phyloP scores from a whole-genome alignment of 2,888 invertebrate genomes.

The Zeuzera pyrina region DNA sequence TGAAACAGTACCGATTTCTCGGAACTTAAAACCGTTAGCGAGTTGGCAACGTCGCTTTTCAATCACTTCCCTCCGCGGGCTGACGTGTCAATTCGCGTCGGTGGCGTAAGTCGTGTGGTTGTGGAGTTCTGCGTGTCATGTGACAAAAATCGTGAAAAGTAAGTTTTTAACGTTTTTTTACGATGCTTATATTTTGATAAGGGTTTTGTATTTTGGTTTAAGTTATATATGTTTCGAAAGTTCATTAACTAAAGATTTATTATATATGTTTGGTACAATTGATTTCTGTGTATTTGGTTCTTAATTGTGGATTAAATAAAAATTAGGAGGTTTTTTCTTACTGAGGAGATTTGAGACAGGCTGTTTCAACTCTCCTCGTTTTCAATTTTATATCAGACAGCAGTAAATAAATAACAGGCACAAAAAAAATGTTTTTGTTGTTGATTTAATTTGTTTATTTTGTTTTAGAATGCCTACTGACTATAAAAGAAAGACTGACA shows the following conservation, averaged over 20 bases:
- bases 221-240: too few relatives aligned
- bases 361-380: slow-evolving; percentile 1
- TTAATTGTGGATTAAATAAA: too few relatives aligned
- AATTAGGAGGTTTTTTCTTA: background rate
- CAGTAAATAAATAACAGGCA: background rate
- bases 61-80: background rate
- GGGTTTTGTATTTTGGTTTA: background rate
- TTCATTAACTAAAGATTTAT: background rate
- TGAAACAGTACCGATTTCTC: background rate
- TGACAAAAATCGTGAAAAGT: background rate
- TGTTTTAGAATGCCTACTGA: background rate
- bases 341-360: background rate
- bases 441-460: slow-evolving; percentile 6
- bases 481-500: background rate
- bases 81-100: background rate
- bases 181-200: background rate
- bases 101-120: background rate
- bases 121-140: background rate
- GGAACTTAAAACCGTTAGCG: background rate
- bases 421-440: background rate
- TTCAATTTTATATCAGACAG: slow-evolving; percentile 3
- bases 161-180: background rate
- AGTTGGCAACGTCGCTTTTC: background rate
- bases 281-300: background rate
- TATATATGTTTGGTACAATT: background rate